Percentiles rank a stretch among this genome's conserved stretches.
These are phyloP conservation scores for Hemibagrus wyckioides DNA, from an alignment of 2,113 vertebrate genomes.

Conservation along the genomic window DNA sequence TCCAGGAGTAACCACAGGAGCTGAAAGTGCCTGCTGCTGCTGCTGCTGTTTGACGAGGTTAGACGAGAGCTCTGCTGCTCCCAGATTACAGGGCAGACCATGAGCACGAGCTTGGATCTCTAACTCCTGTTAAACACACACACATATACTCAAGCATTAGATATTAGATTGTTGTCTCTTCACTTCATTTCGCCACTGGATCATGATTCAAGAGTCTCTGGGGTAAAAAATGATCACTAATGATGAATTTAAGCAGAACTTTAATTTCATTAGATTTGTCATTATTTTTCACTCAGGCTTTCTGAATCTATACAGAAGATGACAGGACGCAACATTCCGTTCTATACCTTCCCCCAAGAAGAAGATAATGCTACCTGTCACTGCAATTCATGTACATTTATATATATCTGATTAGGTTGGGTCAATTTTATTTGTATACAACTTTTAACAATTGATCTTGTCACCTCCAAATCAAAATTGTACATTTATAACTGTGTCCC, in stretches of 20 bases:
- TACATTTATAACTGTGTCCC: too few species aligned
- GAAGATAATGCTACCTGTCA: neutral
- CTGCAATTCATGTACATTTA: neutral
- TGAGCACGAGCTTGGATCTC: constrained; percentile 94
- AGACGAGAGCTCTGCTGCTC: constrained; percentile 74
- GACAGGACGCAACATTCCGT: constrained; percentile 6
- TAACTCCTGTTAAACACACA: constrained; percentile 79
- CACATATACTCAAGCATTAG: neutral
- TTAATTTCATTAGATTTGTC: constrained; percentile 15
- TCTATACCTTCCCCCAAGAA: neutral
- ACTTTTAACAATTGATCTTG: too few species aligned
- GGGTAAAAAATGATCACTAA: neutral
- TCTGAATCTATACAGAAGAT: neutral
- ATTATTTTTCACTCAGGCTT: neutral
- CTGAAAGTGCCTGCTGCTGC: constrained; percentile 72
- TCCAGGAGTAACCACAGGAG: constrained; percentile 65
- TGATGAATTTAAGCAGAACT: constrained; percentile 16
- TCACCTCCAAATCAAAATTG: too few species aligned
- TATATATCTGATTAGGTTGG: too few species aligned
- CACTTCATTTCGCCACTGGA: neutral
- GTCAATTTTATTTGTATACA: too few species aligned
- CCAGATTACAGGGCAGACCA: constrained; percentile 81
- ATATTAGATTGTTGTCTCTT: neutral
- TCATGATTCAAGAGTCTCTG: neutral
- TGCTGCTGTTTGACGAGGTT: constrained; percentile 83